Base-by-base conservation (phyloP, 2,797 vertebrate genomes). In the Aldrovandia affinis region DNA sequence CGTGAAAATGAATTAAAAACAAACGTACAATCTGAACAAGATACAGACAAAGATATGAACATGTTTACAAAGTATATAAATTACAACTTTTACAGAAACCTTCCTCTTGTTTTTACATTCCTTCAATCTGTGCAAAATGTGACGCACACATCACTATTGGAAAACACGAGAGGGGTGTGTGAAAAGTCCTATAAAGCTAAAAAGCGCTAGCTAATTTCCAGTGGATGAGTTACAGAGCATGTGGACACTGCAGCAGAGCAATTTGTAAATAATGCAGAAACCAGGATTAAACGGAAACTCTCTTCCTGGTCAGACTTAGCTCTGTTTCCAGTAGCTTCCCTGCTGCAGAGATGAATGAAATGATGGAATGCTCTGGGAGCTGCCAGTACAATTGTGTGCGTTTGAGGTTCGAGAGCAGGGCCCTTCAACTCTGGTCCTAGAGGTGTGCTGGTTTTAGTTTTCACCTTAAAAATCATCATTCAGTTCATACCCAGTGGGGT, bases 41-140 rank as follows among this genome's bases (percentile, higher is more conserved):
- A 18, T 42, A 77, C 73, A 77, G 73, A 7, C 22, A n/a, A 22
- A 44, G 5, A 77, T 44, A 77, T 75, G 44, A 77, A 77, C 39
- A 77, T 47, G 6, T 70, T 14, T 18, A 70, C 33, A 20, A n/a
- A 70, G 65, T 77, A 77, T 77, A 73, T 73, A 73, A 14, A 68
- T 42, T 8, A 44, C 14, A 77, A 25, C 20, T 44, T n/a, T 77
- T 42, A 44, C 39, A 8, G 14, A 39, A 75, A 75, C 70, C 20
- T 44, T 36, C 15, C 30, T 36, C 0, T 36, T 20, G 0, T 70
- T 77, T 77, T 77, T 47, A 2, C 22, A 44, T 44, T 73, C 73
- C 39, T 77, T 77, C 39, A 77, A 14, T 77, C 39, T 77, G 73
- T 47, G 47, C 73, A 77, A 73, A 73, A 39, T 30, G 36, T 39